Conservation (phyloP, 1,140 invertebrate genomes). For the Trigoniulus corallinus region DNA sequence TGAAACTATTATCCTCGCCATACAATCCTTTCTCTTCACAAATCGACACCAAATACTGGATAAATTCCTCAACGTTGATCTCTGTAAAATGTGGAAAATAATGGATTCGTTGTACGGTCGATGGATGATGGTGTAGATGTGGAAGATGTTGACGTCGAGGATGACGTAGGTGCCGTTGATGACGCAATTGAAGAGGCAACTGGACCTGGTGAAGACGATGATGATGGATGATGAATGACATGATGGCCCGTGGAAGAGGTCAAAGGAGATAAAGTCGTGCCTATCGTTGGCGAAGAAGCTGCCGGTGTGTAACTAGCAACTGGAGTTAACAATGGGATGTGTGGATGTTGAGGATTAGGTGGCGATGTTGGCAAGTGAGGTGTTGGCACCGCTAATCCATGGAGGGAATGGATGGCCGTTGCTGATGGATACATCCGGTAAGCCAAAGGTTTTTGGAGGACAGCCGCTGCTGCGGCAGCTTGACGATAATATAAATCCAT, state of each 20-base stretch:
- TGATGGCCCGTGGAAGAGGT: neutral
- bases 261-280: neutral
- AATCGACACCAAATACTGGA: too few species aligned
- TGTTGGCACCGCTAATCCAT: neutral
- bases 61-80: too few species aligned
- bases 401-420: conserved; percentile 2
- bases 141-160: neutral
- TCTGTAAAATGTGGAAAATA: neutral
- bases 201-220: conserved; percentile 20
- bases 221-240: neutral
- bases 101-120: neutral
- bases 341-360: conserved; percentile 10
- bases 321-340: conserved; percentile 7
- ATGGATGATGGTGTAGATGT: neutral
- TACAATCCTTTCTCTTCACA: too few species aligned
- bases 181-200: conserved; percentile 40
- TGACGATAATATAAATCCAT: conserved; percentile 29
- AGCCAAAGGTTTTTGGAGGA: conserved; percentile 74
- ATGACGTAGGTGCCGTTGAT: conserved; percentile 31
- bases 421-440: conserved; percentile 39
- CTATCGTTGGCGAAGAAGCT: neutral
- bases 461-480: conserved; percentile 36
- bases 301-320: too few species aligned
- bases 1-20: too few species aligned
- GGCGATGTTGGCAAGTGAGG: conserved; percentile 3